Evolutionary conservation across 2,113 vertebrate genomes (phyloP).

Genomic region (Aramus guarauna): DNA sequence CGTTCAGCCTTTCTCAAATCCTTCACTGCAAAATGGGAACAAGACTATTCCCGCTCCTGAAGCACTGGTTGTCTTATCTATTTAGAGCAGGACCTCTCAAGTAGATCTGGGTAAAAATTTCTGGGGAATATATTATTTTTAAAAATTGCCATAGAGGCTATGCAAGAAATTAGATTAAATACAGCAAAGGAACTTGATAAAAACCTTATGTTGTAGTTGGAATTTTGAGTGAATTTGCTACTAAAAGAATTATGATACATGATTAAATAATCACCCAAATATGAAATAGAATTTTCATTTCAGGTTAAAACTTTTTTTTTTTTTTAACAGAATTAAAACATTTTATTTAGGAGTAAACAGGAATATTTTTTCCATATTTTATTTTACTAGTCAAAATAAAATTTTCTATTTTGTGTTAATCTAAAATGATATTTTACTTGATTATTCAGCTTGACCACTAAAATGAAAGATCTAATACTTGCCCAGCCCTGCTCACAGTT

Average conservation of each 20-base stretch:
- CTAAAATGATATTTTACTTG: not conserved
- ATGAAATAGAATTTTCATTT: not conserved
- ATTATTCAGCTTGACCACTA: not conserved
- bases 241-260: not conserved
- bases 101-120: not conserved
- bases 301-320: not conserved
- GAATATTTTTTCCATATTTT: not conserved
- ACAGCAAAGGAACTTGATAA: not conserved
- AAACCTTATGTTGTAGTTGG: not conserved
- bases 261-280: not conserved
- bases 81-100: not conserved
- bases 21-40: not conserved
- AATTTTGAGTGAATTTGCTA: not conserved
- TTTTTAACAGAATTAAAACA: not conserved
- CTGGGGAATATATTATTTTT: not conserved
- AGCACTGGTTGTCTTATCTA: not conserved
- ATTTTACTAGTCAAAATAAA: not conserved
- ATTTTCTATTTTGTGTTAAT: not conserved
- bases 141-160: not conserved
- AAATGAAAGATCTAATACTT: not conserved
- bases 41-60: not conserved
- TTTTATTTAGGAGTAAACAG: not conserved
- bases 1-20: not conserved
- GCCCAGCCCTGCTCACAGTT: not conserved
- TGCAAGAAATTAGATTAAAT: not conserved